These are phyloP conservation scores for Etheostoma spectabile DNA, from an alignment of 2,113 vertebrate species.

Conservation along the genomic window DNA sequence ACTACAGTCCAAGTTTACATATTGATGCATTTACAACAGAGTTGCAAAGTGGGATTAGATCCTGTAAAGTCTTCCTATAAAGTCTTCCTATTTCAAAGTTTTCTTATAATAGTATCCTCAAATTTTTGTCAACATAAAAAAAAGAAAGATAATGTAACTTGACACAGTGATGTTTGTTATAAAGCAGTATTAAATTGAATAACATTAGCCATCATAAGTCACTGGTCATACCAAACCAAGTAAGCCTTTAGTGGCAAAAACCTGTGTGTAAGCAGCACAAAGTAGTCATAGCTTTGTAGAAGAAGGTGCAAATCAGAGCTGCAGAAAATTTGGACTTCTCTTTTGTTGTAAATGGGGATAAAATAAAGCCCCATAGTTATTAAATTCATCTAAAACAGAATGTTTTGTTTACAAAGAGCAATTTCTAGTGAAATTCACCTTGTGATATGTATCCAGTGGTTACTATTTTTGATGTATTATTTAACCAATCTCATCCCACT, in stretches of 20 bases:
- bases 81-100: not conserved
- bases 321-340: not conserved
- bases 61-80: not conserved
- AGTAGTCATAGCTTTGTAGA: not conserved
- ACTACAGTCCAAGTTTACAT: constrained; percentile 22
- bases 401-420: not conserved
- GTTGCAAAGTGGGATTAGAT: constrained; percentile 53
- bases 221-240: not conserved
- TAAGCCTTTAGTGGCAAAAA: not conserved
- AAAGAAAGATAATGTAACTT: too few relatives aligned
- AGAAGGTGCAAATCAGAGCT: not conserved
- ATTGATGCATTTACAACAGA: constrained; percentile 39
- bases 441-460: not conserved
- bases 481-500: constrained; percentile 34
- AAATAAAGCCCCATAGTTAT: not conserved
- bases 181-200: not conserved
- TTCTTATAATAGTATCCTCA: not conserved
- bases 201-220: not conserved
- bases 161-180: not conserved
- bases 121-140: not conserved
- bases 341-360: not conserved
- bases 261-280: not conserved
- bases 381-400: constrained; percentile 4
- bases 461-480: not conserved
- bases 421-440: not conserved